Base-by-base conservation (phyloP, 2,797 vertebrate genomes). In the Lindbergichthys nudifrons region DNA sequence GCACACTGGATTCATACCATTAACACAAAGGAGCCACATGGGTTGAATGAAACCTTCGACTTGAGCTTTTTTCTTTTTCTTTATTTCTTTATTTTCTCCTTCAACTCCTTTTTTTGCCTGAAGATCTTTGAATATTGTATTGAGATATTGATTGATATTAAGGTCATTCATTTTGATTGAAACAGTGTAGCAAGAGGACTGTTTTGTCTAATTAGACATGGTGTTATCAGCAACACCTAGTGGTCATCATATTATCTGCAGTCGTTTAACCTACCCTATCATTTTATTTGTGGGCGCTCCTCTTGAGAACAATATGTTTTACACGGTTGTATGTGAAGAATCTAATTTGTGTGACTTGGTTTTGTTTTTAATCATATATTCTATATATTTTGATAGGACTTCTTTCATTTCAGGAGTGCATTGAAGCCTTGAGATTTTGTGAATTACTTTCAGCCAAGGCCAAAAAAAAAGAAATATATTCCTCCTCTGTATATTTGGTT, bases 171-270 rank as follows among this genome's bases (percentile, higher is more conserved):
- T 62, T 32, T 16, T 46, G 47, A 18, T 45, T 39, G 9, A 10
- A 52, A 45, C 51, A 16, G 19, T 47, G 1, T 16, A 21, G 7
- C 47, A 15, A 30, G 6, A 16, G 11, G 6, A 2, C 23, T 2
- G 13, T 14, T 8, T 2, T 1, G 2, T 43, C 3, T 23, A 19
- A 58, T 70, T 4, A 18, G n/a, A 11, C 36, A 1, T 45, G 23
- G 2, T 54, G 60, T 23, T 26, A 0, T 42, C 30, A 39, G 62
- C 80, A 5, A 66, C 75, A 50, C 72, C 2, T 32, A n/a, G 75
- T 81, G 82, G 74, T 64, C 56, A n/a, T 3, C 41, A 41, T 13
- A 0, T 43, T 26, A 47, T 2, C 3, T 73, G 23, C 59, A 50
- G 45, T 10, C 18, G 13, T 41, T 59, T 43, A 23, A 18, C 18